Evolutionary conservation across 2,888 invertebrate species (phyloP), one percentile per base, ranked within the genome.

Genomic region (Philopedon plagiatum): DNA sequence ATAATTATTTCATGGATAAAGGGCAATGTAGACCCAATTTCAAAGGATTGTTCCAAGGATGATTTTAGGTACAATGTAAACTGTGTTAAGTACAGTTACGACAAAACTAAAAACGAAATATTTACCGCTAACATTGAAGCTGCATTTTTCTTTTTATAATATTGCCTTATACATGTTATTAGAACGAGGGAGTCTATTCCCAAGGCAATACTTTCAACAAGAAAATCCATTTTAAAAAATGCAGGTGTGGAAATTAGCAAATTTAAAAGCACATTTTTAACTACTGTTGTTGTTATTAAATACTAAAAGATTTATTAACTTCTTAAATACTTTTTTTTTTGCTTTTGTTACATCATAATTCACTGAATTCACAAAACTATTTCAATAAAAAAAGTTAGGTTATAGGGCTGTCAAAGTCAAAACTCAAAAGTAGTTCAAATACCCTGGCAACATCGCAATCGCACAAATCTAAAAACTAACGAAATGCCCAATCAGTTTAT

Each of bases 161-260:
- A 92, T 84, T 93, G 91, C 81, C 90, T 91, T 37, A 93, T 86
- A 82, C 94, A 94, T 69, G 92, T 87, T 0, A 91, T 92, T 74
- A 94, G 88, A 79, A 94, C 91, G 29, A 94, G 82, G 21, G 92
- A 88, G 83, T 94, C 94, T 62, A 94, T 88, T 29, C 93, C 92
- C 58, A 94, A 86, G 19, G 92, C 90, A 76, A 94, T 87, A 54
- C 91, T 88, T 87, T 94, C 94, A 26, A 92, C 91, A 72, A 94
- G 82, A 85, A 92, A 92, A 82, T 94, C 94, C 94, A 94, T 94
- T 78, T 54, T 58, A 37, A 44, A 26, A 7, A 8, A 15, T 13
- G 83, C 62, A 15, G n/a, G n/a, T 51, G 26, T 51, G 21, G 8
- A 15, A 5, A 5, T 26, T 19, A 13, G 26, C 5, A 26, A 65